These are phyloP conservation scores for Protomyctophum bolini DNA, from an alignment of 2,113 vertebrate species.

Conservation along the genomic window DNA sequence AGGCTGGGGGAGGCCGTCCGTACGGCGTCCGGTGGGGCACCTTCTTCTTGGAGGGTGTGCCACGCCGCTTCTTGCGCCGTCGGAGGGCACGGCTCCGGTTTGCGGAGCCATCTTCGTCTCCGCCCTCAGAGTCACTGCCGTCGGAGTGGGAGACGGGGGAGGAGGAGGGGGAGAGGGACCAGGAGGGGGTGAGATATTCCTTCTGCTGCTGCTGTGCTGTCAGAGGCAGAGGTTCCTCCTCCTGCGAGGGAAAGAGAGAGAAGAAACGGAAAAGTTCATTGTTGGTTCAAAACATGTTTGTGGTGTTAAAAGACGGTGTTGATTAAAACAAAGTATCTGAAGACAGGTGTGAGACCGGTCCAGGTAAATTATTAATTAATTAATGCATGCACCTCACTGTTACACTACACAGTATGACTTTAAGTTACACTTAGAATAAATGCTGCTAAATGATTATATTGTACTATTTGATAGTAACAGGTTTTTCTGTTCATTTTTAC, in stretches of 20 bases:
- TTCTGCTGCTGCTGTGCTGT: conserved; percentile 63
- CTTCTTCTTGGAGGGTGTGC: conserved; percentile 68
- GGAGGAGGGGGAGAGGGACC: conserved; percentile 82
- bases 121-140: conserved; percentile 74
- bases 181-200: conserved; percentile 81
- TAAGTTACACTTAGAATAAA: too few species aligned
- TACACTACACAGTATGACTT: too few species aligned
- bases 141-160: conserved; percentile 81
- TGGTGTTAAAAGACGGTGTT: not conserved
- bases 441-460: too few species aligned
- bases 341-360: not conserved
- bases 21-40: conserved; percentile 52
- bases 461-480: not conserved
- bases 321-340: not conserved
- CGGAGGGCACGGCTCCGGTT: conserved; percentile 53
- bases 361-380: too few species aligned
- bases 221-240: conserved; percentile 74
- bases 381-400: not conserved
- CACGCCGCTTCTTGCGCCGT: conserved; percentile 62
- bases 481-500: conserved; percentile 47
- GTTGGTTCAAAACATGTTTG: not conserved
- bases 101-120: conserved; percentile 59
- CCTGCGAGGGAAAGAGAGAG: conserved; percentile 57
- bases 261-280: conserved; percentile 1
- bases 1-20: conserved; percentile 16